These are phyloP conservation scores for Brienomyrus longianalis DNA, from an alignment of 2,113 vertebrate species.

Conservation along the genomic window DNA sequence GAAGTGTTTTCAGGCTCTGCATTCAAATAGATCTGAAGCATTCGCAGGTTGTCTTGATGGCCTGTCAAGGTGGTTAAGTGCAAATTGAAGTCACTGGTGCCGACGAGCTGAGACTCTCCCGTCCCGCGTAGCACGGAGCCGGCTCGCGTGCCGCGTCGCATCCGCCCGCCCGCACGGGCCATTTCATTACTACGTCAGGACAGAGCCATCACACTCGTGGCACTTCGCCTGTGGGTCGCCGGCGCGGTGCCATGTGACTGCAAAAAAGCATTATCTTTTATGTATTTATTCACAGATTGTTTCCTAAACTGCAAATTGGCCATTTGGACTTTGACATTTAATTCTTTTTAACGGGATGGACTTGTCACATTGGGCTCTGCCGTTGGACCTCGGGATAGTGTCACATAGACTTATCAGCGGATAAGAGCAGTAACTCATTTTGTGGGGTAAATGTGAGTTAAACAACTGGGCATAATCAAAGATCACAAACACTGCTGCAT, in stretches of 20 bases:
- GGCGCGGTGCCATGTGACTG: background rate
- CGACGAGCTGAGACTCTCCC: background rate
- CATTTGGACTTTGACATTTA: background rate
- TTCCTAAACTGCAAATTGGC: background rate
- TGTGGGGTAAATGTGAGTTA: background rate
- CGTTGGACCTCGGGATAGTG: background rate
- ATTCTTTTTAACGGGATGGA: background rate
- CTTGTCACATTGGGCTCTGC: background rate
- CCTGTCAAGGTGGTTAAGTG: constrained; percentile 16
- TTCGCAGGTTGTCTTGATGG: constrained; percentile 3
- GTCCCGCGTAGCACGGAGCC: background rate
- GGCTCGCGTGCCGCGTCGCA: background rate
- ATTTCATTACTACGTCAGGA: background rate
- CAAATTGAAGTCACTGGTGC: background rate
- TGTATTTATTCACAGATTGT: background rate
- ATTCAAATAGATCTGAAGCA: background rate
- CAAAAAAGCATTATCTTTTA: background rate
- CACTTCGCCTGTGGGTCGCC: background rate
- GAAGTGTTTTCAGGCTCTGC: background rate
- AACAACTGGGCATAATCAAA: background rate
- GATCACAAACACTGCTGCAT: background rate
- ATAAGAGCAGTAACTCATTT: background rate
- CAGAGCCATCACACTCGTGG: background rate
- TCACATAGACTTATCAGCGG: background rate
- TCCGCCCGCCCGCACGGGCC: background rate